Percentiles rank a stretch among this genome's conserved stretches.
phyloP scores from a whole-genome alignment of 1,140 invertebrate genomes.

The Listronotus bonariensis region DNA sequence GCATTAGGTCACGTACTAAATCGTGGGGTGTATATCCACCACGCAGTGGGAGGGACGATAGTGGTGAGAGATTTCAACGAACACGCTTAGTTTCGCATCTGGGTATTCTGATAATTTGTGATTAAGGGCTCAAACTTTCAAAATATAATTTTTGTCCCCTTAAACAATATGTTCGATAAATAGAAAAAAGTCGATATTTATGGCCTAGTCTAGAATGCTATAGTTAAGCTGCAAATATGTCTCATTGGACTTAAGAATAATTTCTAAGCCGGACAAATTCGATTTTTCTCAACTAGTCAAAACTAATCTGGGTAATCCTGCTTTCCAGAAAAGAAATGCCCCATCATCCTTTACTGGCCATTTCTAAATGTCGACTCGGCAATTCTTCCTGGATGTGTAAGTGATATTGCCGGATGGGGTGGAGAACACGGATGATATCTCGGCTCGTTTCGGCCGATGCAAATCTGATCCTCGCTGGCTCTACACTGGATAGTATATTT shows the following conservation, averaged over 20 bases:
- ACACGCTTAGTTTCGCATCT: too few relatives aligned
- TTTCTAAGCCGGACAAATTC: background rate
- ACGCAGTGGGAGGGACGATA: too few relatives aligned
- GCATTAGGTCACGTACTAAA: too few relatives aligned
- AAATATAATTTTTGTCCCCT: too few relatives aligned
- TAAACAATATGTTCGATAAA: too few relatives aligned
- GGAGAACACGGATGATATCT: conserved; percentile 24
- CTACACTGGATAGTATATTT: conserved; percentile 20
- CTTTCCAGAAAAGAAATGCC: conserved; percentile 20
- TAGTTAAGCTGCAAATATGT: too few relatives aligned
- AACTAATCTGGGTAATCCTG: conserved; percentile 20
- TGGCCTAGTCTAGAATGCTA: too few relatives aligned
- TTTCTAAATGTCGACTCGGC: conserved; percentile 24
- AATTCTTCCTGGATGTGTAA: conserved; percentile 26
- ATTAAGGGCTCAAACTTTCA: too few relatives aligned
- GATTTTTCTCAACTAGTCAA: conserved; percentile 17
- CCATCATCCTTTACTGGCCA: conserved; percentile 22
- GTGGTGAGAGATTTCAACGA: too few relatives aligned
- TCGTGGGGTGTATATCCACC: too few relatives aligned
- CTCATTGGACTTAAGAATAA: background rate
- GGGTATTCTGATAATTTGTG: too few relatives aligned
- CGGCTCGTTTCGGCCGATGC: conserved; percentile 21
- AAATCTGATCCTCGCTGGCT: conserved; percentile 20
- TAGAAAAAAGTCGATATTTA: too few relatives aligned
- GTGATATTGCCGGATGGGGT: conserved; percentile 24